A percentile compares a stretch with the other conserved stretches of the same genome.
Conservation (phyloP, 2,888 invertebrate genomes). For the Meliscaeva auricollis region DNA sequence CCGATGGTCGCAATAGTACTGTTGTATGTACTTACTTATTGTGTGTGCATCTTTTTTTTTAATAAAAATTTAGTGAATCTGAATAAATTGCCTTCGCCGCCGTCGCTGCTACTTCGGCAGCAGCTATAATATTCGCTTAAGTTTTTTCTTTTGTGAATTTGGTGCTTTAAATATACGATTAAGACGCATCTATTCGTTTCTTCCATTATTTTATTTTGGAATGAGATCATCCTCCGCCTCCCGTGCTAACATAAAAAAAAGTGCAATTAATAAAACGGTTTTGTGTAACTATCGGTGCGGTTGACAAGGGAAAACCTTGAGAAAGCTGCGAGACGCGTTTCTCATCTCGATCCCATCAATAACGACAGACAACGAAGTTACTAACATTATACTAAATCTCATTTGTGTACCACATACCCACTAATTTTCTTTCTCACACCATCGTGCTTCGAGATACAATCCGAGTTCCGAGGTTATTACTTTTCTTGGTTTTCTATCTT, state of each 20-base stretch:
- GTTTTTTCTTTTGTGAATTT: background rate
- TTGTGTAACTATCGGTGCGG: slow-evolving; percentile 30
- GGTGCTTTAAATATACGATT: background rate
- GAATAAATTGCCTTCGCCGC: slow-evolving; percentile 17
- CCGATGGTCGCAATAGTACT: slow-evolving; percentile 21
- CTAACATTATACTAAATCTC: slow-evolving; percentile 2
- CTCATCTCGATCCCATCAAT: slow-evolving; percentile 23
- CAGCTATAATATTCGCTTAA: slow-evolving; percentile 12
- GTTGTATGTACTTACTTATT: slow-evolving; percentile 45
- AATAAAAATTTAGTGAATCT: slow-evolving; percentile 54
- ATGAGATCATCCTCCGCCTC: slow-evolving; percentile 6
- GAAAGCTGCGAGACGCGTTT: slow-evolving; percentile 58
- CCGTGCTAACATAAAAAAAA: slow-evolving; percentile 43
- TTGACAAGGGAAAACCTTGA: slow-evolving; percentile 51
- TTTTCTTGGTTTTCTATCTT: slow-evolving; percentile 39
- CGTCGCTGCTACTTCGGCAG: slow-evolving; percentile 3
- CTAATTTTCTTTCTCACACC: slow-evolving; percentile 18
- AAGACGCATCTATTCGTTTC: background rate
- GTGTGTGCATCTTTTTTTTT: slow-evolving; percentile 57
- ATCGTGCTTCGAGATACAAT: slow-evolving; percentile 29
- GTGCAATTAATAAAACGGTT: slow-evolving; percentile 34
- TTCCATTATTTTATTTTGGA: slow-evolving; percentile 18
- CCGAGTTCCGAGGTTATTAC: slow-evolving; percentile 18
- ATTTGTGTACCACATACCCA: slow-evolving; percentile 11
- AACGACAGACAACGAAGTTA: slow-evolving; percentile 3